phyloP scores from a whole-genome alignment of 2,113 vertebrate species.

The Eublepharis macularius region DNA sequence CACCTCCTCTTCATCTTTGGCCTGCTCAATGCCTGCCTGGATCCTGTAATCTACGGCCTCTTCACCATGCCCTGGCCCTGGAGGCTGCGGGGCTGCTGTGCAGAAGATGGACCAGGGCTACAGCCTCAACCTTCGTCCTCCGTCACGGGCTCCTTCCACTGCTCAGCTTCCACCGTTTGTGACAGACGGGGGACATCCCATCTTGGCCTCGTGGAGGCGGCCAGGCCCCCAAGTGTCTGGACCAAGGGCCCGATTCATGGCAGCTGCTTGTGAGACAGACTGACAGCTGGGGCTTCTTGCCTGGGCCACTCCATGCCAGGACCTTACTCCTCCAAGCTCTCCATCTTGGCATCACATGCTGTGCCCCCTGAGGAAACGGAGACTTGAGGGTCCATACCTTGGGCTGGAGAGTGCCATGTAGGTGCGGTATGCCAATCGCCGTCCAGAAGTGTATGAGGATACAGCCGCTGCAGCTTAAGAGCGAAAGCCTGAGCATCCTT shows the following conservation, averaged over 20 bases:
- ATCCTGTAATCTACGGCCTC: constrained; percentile 72
- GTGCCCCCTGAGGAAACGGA: neutral
- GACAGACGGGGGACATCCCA: constrained; percentile 33
- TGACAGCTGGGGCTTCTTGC: neutral
- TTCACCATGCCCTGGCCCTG: constrained; percentile 61
- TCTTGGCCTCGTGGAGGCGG: fast-evolving
- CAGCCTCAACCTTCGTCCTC: constrained; percentile 70
- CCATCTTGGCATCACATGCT: neutral
- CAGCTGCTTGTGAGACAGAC: constrained; percentile 52
- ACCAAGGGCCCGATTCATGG: neutral
- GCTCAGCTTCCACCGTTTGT: constrained; percentile 66
- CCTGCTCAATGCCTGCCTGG: constrained; percentile 68
- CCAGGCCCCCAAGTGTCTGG: fast-evolving
- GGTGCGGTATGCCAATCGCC: too few species aligned
- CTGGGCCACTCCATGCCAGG: neutral
- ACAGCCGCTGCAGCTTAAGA: too few species aligned
- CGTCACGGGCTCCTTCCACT: constrained; percentile 70
- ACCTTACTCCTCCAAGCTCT: neutral
- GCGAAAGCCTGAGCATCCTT: too few species aligned
- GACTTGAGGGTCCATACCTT: neutral
- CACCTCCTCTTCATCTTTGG: constrained; percentile 76
- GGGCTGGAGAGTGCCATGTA: neutral
- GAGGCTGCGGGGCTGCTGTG: constrained; percentile 54
- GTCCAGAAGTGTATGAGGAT: too few species aligned
- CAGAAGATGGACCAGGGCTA: constrained; percentile 17